phyloP scores from a whole-genome alignment of 2,888 invertebrate species.

The Drosophila fulvimacula region DNA sequence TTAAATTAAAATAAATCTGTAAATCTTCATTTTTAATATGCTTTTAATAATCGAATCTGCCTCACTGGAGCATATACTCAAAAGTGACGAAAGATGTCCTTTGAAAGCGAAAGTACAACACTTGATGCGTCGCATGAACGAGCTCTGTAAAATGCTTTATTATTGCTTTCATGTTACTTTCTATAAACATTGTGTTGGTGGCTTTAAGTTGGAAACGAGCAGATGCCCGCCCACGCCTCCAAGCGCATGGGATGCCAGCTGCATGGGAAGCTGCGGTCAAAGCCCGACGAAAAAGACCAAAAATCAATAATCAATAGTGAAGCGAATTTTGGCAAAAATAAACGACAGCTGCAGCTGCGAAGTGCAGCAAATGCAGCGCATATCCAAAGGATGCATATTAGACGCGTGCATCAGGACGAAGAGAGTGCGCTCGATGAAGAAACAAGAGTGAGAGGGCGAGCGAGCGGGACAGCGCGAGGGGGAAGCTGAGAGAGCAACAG shows the following conservation, averaged over 20 bases:
- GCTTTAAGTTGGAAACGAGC: conserved; percentile 9
- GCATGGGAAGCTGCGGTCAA: conserved; percentile 17
- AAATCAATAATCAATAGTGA: conserved; percentile 77
- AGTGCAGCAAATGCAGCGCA: conserved; percentile 64
- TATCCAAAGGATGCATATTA: conserved; percentile 66
- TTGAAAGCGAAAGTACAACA: conserved; percentile 35
- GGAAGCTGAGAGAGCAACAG: conserved; percentile 11
- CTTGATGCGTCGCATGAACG: conserved; percentile 5
- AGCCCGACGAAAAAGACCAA: conserved; percentile 26
- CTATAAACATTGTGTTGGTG: conserved; percentile 9
- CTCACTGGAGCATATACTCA: not conserved
- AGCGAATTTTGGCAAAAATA: conserved; percentile 56
- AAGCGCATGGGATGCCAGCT: not conserved
- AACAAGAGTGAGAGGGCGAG: conserved; percentile 7
- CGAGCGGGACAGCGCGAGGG: conserved; percentile 17
- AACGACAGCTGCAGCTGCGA: conserved; percentile 56
- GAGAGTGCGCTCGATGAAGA: conserved; percentile 19
- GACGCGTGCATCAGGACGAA: conserved; percentile 33
- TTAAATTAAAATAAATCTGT: too few species aligned
- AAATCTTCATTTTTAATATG: not conserved
- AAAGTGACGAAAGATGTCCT: not conserved
- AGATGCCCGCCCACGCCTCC: not conserved
- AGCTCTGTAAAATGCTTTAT: conserved; percentile 18
- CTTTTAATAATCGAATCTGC: not conserved
- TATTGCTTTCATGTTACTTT: conserved; percentile 8